These are phyloP conservation scores for Semibalanus balanoides DNA, from an alignment of 1,140 invertebrate genomes.

Conservation along the genomic window DNA sequence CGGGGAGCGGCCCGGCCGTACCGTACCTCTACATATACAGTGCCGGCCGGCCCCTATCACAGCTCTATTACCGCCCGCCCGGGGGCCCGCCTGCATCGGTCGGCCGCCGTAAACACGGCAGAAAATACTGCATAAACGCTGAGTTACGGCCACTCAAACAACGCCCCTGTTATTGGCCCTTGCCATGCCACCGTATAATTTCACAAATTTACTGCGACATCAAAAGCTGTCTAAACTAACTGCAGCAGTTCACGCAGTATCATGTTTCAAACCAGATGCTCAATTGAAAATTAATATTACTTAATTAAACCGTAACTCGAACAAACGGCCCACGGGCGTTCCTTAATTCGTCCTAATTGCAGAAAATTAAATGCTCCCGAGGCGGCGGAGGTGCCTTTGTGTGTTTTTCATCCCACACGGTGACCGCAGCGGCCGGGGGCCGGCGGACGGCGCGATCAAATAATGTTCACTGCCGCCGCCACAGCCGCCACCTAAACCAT, in stretches of 20 bases:
- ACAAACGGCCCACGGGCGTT: neutral
- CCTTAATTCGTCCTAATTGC: neutral
- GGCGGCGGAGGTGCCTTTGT: neutral
- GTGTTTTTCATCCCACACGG: neutral
- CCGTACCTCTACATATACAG: no score
- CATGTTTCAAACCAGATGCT: neutral
- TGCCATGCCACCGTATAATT: neutral
- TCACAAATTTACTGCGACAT: neutral
- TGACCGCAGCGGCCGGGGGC: no score
- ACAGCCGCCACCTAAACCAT: neutral
- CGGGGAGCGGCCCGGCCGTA: no score
- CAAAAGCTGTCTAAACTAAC: neutral
- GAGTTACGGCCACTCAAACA: neutral
- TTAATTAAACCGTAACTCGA: neutral
- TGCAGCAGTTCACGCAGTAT: neutral
- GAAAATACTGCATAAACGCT: neutral
- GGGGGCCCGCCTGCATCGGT: neutral
- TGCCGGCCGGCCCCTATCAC: neutral
- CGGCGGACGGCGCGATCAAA: neutral
- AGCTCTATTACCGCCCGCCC: neutral
- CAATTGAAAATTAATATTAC: slow-evolving; percentile 1
- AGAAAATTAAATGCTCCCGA: neutral
- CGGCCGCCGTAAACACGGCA: neutral
- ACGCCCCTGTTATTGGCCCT: neutral
- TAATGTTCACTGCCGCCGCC: neutral